phyloP scores from a whole-genome alignment of 2,888 invertebrate genomes.

The Nebria salina region DNA sequence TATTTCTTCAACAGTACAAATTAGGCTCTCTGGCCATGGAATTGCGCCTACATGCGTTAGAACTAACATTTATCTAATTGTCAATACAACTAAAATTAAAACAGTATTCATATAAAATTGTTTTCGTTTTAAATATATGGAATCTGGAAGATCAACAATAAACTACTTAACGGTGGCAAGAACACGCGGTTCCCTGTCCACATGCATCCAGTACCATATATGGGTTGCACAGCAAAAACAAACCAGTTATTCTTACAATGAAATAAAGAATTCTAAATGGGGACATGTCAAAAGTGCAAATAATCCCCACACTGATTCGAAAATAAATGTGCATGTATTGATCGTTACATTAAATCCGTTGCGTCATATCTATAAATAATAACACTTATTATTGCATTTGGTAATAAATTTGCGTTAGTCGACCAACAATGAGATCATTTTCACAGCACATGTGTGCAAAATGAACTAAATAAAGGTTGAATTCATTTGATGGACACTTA shows the following conservation, averaged over 20 bases:
- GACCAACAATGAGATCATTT: conserved; percentile 7
- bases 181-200: background rate
- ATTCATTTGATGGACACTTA: conserved; percentile 14
- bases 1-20: background rate
- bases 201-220: conserved; percentile 16
- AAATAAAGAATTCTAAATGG: conserved; percentile 29
- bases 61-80: background rate
- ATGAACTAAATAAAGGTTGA: conserved; percentile 24
- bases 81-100: background rate
- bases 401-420: background rate
- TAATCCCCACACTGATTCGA: conserved; percentile 14
- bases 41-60: background rate
- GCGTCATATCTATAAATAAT: conserved; percentile 4
- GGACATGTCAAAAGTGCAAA: conserved; percentile 22
- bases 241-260: conserved; percentile 29
- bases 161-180: background rate
- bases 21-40: background rate
- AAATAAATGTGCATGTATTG: conserved; percentile 8
- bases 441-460: conserved; percentile 4
- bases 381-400: conserved; percentile 13
- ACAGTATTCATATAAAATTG: background rate
- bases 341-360: conserved; percentile 4
- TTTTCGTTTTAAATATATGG: conserved; percentile 3
- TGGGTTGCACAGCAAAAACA: conserved; percentile 25
- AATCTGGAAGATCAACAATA: background rate